Evolutionary conservation across 2,888 invertebrate genomes (phyloP), one percentile per base, ranked within the genome.

Genomic region (Steinernema hermaphroditum): DNA sequence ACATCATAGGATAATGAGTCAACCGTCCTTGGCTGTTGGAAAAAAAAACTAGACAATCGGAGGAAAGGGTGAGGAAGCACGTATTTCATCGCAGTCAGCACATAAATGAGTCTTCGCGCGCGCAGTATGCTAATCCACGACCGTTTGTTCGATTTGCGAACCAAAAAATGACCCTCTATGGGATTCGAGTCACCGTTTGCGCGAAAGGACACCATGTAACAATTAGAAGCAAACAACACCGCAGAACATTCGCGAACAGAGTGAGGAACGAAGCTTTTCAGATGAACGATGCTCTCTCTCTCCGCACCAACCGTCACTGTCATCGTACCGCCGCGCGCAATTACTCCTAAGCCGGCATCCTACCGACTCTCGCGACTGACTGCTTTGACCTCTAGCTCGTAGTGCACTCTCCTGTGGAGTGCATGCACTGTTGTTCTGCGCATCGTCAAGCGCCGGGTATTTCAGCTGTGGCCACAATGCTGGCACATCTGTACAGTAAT

Each of bases 121-220:
- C 32, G 62, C 62, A 62, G 32, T 62, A 62, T 62, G 62, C 34
- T 62, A 62, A 62, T 62, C 62, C 54, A 9, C 27, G 6, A 54
- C 62, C 1, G 29, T n/a, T 27, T 19, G 14, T 22, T 16, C 32
- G 27, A 32, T 29, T 32, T 22, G 32, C 62, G 62, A 1, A 4
- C 14, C 22, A 27, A 62, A 62, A 32, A 32, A 62, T 16, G 62
- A 27, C 32, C 16, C 27, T 19, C 16, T 12, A 62, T 16, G 62
- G 32, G 16, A 62, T 62, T 22, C 32, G 62, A 19, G 50, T 19
- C 6, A 8, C 62, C 32, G 46, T 19, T 4, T 37, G 37, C n/a
- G n/a, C n/a, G 37, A 37, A 12, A 37, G 37, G 37, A 37, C 12
- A n/a, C n/a, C n/a, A n/a, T n/a, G n/a, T n/a, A n/a, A n/a, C n/a